Evolutionary conservation across 2,797 vertebrate genomes (phyloP).

Genomic region (Ptychobarbus kaznakovi): DNA sequence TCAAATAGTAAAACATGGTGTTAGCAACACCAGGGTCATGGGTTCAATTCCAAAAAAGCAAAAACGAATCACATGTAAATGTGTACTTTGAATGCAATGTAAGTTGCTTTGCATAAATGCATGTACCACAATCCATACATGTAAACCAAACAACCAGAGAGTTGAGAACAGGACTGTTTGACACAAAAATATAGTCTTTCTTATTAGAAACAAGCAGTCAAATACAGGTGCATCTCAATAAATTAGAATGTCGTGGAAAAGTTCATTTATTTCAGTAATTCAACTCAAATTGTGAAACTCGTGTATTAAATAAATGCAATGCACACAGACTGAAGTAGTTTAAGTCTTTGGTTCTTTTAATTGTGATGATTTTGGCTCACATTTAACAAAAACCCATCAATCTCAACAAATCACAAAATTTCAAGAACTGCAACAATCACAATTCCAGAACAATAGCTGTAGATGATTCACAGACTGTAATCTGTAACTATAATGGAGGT

Average conservation of each 20-base stretch:
- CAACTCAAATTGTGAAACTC: too few species aligned
- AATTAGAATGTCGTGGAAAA: too few species aligned
- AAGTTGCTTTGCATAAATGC: background rate
- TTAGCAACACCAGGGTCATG: background rate
- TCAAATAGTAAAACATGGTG: background rate
- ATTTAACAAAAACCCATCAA: too few species aligned
- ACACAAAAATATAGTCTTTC: background rate
- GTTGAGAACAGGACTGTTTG: background rate
- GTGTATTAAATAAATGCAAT: too few species aligned
- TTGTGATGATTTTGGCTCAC: too few species aligned
- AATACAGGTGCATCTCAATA: background rate
- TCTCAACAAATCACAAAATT: background rate
- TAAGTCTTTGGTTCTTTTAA: too few species aligned
- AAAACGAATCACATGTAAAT: background rate
- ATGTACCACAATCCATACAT: background rate
- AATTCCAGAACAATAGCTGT: background rate
- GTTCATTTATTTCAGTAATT: too few species aligned
- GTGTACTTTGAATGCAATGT: background rate
- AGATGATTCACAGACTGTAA: background rate
- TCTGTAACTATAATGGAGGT: conserved; percentile 23
- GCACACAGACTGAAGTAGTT: too few species aligned
- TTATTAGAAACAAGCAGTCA: background rate
- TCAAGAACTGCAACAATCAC: background rate
- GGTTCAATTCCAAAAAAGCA: background rate
- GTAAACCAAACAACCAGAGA: background rate